phyloP scores from a whole-genome alignment of 2,113 vertebrate genomes.

The Grus americana region DNA sequence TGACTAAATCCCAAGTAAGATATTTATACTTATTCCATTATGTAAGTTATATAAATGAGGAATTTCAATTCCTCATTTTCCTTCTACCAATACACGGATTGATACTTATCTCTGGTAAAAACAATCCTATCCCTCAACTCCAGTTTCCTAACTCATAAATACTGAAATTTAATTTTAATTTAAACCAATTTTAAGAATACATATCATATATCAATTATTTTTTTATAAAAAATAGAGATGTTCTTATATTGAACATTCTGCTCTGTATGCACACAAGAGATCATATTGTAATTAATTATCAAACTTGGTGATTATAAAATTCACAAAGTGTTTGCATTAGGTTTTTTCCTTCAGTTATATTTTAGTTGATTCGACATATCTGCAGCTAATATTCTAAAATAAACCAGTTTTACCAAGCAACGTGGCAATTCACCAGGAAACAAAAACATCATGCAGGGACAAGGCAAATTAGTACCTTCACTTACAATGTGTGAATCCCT shows the following conservation, averaged over 20 bases:
- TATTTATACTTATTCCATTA: neutral
- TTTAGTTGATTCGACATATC: neutral
- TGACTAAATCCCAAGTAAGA: neutral
- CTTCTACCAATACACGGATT: neutral
- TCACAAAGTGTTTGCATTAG: neutral
- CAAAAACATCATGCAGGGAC: neutral
- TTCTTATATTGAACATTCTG: neutral
- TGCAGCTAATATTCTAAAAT: neutral
- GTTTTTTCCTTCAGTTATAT: neutral
- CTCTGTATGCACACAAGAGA: neutral
- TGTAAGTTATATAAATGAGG: neutral
- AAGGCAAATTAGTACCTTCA: conserved; percentile 15
- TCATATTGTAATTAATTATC: neutral
- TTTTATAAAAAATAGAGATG: neutral
- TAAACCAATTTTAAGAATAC: neutral
- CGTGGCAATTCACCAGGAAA: neutral
- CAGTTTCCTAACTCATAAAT: neutral
- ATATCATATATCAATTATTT: neutral
- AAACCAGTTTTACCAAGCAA: neutral
- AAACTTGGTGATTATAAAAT: neutral
- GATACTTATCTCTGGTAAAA: neutral
- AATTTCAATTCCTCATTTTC: neutral
- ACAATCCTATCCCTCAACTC: neutral
- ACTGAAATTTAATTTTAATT: neutral
- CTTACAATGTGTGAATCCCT: conserved; percentile 25